Evolutionary conservation across 2,797 vertebrate genomes (phyloP), one percentile per base, ranked within the genome.

Genomic region (Anableps anableps): DNA sequence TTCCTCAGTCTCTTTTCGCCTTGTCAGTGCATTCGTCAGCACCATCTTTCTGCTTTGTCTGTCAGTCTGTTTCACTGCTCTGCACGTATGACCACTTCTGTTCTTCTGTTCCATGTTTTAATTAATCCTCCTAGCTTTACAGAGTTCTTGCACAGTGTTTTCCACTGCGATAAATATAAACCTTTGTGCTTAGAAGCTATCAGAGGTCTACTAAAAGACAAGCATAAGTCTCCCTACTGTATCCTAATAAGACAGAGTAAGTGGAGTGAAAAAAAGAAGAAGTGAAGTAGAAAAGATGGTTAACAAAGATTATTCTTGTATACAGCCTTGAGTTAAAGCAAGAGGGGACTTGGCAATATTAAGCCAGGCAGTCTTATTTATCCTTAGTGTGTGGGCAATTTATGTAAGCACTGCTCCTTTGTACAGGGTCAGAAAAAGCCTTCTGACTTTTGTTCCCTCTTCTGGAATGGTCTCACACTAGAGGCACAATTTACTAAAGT

Each of bases 11-110:
- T 84, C 45, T 41, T 82, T 87, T 86, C 29, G 74, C 41, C 38
- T 36, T 19, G 71, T 86, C 83, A 80, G 85, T 89, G 5, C 26
- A 21, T 16, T 51, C 31, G 86, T 94, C 93, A 94, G 93, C 91
- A 87, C 78, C 77, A 85, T 41, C 58, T 90, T 91, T 92, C 85
- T 89, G 91, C 93, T 92, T 84, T 77, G 87, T 92, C 88, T 79
- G 86, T 73, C 74, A 31, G 88, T 82, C 68, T 53, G 60, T 83
- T 85, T 76, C 58, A 55, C 76, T 77, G 70, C 36, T 83, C 71
- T 9, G 13, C 86, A 60, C 76, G 70, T 38, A 60, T 75, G 88
- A 80, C 74, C 36, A 0, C 80, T 78, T n/a, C n/a, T n/a, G 8
- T 3, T 79, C 75, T 76, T 45, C 26, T 43, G 68, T 45, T 77